These are phyloP conservation scores for Ochlodes sylvanus DNA, from an alignment of 2,888 invertebrate species.

Conservation along the genomic window DNA sequence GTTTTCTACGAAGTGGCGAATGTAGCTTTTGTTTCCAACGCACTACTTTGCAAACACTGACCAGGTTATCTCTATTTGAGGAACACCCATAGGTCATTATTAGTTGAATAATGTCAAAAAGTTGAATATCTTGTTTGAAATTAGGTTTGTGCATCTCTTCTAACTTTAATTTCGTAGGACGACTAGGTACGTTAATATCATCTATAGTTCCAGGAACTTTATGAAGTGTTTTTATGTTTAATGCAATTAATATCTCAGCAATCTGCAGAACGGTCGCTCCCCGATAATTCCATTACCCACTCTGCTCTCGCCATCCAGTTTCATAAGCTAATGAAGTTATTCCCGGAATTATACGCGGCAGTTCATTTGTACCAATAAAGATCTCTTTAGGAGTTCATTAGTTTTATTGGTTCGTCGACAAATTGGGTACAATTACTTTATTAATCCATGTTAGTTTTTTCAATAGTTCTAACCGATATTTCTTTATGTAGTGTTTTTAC, in stretches of 20 bases:
- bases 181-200: background rate
- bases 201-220: conserved; percentile 1
- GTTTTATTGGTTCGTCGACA: background rate
- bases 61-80: too few species aligned
- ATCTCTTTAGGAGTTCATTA: conserved; percentile 4
- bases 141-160: too few species aligned
- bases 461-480: background rate
- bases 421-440: background rate
- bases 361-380: conserved; percentile 23
- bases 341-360: conserved; percentile 20
- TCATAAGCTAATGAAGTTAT: conserved; percentile 28
- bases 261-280: conserved; percentile 7
- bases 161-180: too few species aligned
- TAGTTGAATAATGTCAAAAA: too few species aligned
- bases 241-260: conserved; percentile 18
- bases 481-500: background rate
- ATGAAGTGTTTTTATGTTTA: conserved; percentile 13
- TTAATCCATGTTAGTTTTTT: background rate
- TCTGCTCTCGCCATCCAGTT: conserved; percentile 13
- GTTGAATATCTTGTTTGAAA: too few species aligned
- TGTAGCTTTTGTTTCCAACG: too few species aligned
- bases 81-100: too few species aligned
- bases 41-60: too few species aligned
- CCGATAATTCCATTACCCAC: conserved; percentile 28
- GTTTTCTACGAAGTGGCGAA: too few species aligned